These are phyloP conservation scores for Rhinatrema bivittatum DNA, from an alignment of 2,797 vertebrate species.

Conservation along the genomic window DNA sequence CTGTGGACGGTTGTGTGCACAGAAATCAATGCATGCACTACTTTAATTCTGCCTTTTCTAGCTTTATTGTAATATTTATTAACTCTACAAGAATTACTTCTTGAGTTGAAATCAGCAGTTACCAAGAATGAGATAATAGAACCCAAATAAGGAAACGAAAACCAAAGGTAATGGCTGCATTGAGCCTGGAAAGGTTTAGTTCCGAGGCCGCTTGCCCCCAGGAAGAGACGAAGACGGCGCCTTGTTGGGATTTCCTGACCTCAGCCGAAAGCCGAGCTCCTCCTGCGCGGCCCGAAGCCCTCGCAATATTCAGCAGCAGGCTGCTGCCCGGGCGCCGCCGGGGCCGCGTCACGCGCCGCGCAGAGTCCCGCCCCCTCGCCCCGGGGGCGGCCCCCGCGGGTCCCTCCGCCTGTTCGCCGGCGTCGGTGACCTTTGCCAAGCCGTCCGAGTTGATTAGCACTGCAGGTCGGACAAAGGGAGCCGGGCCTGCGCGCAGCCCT, in stretches of 20 bases:
- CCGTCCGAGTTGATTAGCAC: conserved; percentile 60
- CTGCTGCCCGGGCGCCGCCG: neutral
- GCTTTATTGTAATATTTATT: too few species aligned
- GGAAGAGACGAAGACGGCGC: accelerated
- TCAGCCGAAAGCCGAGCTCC: neutral
- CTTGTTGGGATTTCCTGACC: neutral
- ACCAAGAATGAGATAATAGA: too few species aligned
- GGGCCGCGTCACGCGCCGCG: neutral
- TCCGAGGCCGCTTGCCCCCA: neutral
- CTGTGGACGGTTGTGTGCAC: too few species aligned
- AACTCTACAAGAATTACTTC: too few species aligned
- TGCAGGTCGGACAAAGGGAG: conserved; percentile 45
- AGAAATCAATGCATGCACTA: too few species aligned
- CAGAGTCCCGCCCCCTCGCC: neutral
- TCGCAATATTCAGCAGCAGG: neutral
- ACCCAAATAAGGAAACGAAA: too few species aligned
- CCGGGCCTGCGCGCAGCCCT: conserved; percentile 51
- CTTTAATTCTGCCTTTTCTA: too few species aligned
- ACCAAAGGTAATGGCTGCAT: too few species aligned
- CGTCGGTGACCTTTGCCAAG: conserved; percentile 37
- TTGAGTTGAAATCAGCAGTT: too few species aligned
- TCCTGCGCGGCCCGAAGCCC: neutral
- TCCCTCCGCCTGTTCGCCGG: conserved; percentile 10
- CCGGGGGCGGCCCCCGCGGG: neutral
- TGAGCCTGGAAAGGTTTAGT: too few species aligned